Conservation (phyloP, 2,113 vertebrate genomes). For the Aythya baeri region DNA sequence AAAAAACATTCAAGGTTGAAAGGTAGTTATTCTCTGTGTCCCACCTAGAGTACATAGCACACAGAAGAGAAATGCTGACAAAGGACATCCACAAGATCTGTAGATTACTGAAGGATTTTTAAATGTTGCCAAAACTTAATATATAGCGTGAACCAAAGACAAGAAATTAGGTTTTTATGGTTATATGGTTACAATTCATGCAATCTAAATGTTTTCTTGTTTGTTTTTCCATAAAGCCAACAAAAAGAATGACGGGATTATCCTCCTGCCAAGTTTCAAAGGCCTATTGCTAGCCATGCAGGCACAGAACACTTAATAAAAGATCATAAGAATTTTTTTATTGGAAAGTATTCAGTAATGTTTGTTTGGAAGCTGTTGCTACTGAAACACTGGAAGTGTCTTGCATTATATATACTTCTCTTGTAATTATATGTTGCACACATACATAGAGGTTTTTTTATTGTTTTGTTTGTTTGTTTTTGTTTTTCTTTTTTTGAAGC, state of each 20-base stretch:
- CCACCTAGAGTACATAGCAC: not conserved
- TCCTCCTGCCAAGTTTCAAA: not conserved
- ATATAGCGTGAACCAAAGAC: not conserved
- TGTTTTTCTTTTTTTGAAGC: not conserved
- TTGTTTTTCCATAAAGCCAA: not conserved
- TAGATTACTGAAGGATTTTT: not conserved
- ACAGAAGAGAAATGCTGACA: not conserved
- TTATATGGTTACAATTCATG: not conserved
- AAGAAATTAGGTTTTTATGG: not conserved
- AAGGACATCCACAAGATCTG: not conserved
- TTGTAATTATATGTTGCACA: constrained; percentile 18
- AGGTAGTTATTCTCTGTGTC: not conserved
- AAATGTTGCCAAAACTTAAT: not conserved
- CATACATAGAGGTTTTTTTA: not conserved
- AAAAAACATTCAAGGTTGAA: not conserved
- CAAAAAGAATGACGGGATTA: not conserved
- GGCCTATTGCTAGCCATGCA: not conserved
- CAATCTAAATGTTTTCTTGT: not conserved
- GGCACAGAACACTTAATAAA: not conserved
- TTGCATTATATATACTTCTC: not conserved
- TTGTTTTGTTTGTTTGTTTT: no score
- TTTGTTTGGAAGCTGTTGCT: not conserved
- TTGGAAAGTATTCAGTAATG: constrained; percentile 17
- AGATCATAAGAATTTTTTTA: not conserved
- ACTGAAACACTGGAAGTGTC: no score